phyloP scores from a whole-genome alignment of 2,888 invertebrate species.

The Lasioglossum vierecki region DNA sequence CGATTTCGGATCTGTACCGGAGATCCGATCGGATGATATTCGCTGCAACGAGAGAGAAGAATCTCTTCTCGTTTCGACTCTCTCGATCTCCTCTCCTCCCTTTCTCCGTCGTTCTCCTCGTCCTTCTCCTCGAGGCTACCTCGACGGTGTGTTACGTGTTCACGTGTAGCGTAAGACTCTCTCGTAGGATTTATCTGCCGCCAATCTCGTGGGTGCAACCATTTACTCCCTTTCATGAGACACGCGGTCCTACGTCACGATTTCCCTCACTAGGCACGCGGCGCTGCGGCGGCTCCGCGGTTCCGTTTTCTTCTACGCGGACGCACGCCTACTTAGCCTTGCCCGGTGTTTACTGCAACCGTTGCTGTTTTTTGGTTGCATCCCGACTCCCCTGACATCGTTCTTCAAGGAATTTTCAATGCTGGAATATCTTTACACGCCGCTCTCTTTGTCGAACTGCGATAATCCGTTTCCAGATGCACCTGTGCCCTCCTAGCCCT shows the following conservation, averaged over 20 bases:
- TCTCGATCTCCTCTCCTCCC: conserved; percentile 35
- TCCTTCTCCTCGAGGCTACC: conserved; percentile 55
- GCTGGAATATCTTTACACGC: not conserved
- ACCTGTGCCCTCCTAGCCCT: not conserved
- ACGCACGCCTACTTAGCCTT: conserved; percentile 15
- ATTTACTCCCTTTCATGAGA: conserved; percentile 72
- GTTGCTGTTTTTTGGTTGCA: not conserved
- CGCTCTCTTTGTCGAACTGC: not conserved
- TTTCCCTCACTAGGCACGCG: conserved; percentile 49
- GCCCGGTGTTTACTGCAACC: not conserved
- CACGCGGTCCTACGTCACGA: conserved; percentile 78
- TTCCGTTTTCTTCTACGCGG: conserved; percentile 58
- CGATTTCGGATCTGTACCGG: not conserved
- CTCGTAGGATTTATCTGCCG: conserved; percentile 63
- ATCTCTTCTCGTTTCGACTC: not conserved
- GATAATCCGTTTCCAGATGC: not conserved
- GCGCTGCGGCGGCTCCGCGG: conserved; percentile 20
- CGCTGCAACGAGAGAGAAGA: conserved; percentile 12
- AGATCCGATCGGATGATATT: conserved; percentile 8
- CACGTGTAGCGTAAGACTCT: conserved; percentile 45
- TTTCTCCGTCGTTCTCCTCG: conserved; percentile 59
- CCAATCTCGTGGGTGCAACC: conserved; percentile 69
- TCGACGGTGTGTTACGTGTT: conserved; percentile 47
- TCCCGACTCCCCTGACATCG: not conserved
- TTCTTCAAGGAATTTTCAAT: not conserved